A percentile compares a stretch with the other conserved stretches of the same genome.
These are phyloP conservation scores for Ranitomeya variabilis DNA, from an alignment of 2,113 vertebrate genomes.

Conservation along the genomic window DNA sequence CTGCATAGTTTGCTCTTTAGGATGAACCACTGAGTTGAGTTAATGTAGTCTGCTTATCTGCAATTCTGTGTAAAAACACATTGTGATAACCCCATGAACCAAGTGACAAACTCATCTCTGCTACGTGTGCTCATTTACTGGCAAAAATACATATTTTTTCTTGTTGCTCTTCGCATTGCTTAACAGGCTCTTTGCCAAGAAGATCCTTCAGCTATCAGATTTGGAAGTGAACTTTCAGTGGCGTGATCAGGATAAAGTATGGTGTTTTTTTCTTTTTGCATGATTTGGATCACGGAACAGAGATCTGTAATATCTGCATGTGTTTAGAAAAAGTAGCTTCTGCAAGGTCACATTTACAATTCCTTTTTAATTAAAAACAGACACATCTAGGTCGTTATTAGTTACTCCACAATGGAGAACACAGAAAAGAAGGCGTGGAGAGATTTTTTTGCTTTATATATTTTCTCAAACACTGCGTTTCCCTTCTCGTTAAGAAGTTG, in stretches of 20 bases:
- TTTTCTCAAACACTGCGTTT: background rate
- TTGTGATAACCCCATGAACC: background rate
- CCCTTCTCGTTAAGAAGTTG: background rate
- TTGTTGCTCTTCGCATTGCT: constrained; percentile 35
- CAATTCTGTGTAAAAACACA: background rate
- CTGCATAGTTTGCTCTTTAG: background rate
- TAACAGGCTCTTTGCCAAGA: constrained; percentile 29
- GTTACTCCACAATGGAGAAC: constrained; percentile 14
- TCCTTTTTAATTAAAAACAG: constrained; percentile 56
- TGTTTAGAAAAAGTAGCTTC: constrained; percentile 44
- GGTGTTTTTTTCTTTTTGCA: constrained; percentile 10
- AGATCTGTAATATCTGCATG: constrained; percentile 31
- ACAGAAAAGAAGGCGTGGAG: constrained; percentile 5
- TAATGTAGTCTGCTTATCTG: background rate
- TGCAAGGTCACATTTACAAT: constrained; percentile 34
- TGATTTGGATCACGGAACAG: background rate
- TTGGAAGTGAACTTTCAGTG: constrained; percentile 39
- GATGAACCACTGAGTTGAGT: background rate
- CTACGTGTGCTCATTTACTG: background rate
- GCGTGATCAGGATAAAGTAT: constrained; percentile 41
- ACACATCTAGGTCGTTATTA: constrained; percentile 33
- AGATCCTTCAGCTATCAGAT: constrained; percentile 57
- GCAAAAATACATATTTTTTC: background rate
- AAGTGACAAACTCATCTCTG: background rate
- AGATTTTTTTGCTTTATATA: background rate